A percentile compares a stretch with the other conserved stretches of the same genome.
These are phyloP conservation scores for Syngnathus scovelli DNA, from an alignment of 2,113 vertebrate species.

Conservation along the genomic window DNA sequence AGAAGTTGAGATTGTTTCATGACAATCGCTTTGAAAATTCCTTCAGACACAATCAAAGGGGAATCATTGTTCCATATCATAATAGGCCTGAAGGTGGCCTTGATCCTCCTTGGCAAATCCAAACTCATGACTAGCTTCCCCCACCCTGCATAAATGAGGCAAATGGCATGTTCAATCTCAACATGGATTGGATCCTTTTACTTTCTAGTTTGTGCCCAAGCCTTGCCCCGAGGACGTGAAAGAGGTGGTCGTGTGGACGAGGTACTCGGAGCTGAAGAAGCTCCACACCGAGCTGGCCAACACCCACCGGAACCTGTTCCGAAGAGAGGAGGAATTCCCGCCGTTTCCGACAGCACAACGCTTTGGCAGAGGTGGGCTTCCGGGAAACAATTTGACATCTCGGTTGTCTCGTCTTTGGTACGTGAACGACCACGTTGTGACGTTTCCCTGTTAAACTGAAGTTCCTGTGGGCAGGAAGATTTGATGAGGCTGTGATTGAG, in stretches of 20 bases:
- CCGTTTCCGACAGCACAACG: slow-evolving; percentile 80
- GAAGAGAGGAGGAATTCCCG: slow-evolving; percentile 82
- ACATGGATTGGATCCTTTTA: slow-evolving; percentile 8
- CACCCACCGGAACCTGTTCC: slow-evolving; percentile 86
- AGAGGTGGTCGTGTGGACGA: slow-evolving; percentile 84
- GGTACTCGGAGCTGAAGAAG: slow-evolving; percentile 86
- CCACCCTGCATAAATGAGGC: neutral
- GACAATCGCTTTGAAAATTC: slow-evolving; percentile 11
- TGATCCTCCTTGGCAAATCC: neutral
- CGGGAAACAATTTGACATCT: too few species aligned
- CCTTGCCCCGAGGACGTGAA: slow-evolving; percentile 80
- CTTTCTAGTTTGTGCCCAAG: slow-evolving; percentile 80
- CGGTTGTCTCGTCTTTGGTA: too few species aligned
- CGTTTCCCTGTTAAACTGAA: neutral
- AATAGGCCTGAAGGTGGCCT: neutral
- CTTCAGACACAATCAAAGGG: neutral
- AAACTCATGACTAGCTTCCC: neutral
- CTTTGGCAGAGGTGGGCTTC: slow-evolving; percentile 70
- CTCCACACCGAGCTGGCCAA: slow-evolving; percentile 84
- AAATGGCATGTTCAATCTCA: neutral
- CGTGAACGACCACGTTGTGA: too few species aligned
- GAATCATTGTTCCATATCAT: neutral
- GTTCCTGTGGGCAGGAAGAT: slow-evolving; percentile 73
- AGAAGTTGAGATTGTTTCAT: slow-evolving; percentile 45
- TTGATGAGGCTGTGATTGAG: slow-evolving; percentile 83